Conservation (phyloP, 2,888 invertebrate genomes). For the Prionchulus punctatus region DNA sequence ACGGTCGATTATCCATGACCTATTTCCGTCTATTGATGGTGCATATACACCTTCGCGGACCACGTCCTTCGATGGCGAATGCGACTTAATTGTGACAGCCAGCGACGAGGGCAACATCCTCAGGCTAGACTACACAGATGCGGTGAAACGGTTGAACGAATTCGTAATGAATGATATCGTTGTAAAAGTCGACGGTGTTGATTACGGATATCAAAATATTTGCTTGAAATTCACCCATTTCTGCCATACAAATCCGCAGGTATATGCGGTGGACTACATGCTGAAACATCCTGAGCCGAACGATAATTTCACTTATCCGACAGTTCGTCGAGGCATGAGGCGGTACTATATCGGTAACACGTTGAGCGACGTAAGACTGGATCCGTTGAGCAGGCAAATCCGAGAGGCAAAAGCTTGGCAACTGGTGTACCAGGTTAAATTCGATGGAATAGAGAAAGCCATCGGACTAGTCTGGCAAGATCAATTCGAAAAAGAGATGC, state of each 20-base stretch:
- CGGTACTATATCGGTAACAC: not conserved
- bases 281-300: not conserved
- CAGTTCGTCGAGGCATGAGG: too few species aligned
- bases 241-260: not conserved
- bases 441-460: not conserved
- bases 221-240: not conserved
- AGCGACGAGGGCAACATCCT: constrained; percentile 64
- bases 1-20: not conserved
- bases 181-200: not conserved
- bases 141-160: not conserved
- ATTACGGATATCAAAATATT: not conserved
- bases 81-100: constrained; percentile 53
- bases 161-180: not conserved
- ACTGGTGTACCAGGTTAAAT: not conserved
- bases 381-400: not conserved
- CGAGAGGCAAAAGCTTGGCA: not conserved
- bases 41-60: constrained; percentile 3
- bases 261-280: not conserved
- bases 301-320: not conserved
- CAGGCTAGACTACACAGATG: not conserved
- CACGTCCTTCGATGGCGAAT: not conserved
- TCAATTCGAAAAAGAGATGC: not conserved
- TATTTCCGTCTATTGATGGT: constrained; percentile 5
- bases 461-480: not conserved
- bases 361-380: not conserved